A percentile compares a stretch with the other conserved stretches of the same genome.
phyloP scores from a whole-genome alignment of 2,888 invertebrate species.

The Sabatieria punctata region DNA sequence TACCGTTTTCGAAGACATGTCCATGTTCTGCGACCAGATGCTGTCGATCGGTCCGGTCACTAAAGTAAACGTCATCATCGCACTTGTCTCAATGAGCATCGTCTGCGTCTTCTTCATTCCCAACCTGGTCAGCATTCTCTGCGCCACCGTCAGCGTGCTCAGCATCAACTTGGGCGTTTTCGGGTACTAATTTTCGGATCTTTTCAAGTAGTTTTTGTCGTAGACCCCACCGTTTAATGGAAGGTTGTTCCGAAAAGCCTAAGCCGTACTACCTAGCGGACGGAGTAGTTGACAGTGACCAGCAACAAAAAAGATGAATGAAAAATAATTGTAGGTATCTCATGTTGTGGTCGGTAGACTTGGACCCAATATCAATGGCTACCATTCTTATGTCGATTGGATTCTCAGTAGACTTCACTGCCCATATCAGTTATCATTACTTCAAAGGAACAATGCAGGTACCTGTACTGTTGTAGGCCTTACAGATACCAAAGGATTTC shows the following conservation, averaged over 20 bases:
- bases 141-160: conserved; percentile 22
- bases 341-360: conserved; percentile 22
- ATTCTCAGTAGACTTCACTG: too few species aligned
- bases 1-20: conserved; percentile 30
- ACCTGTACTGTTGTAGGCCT: neutral
- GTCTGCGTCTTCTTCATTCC: conserved; percentile 27
- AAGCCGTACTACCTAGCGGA: too few species aligned
- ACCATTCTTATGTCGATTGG: conserved; percentile 26
- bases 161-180: conserved; percentile 22
- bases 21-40: conserved; percentile 27
- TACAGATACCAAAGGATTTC: too few species aligned
- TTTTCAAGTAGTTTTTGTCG: too few species aligned
- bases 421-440: conserved; percentile 21
- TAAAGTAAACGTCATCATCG: conserved; percentile 24
- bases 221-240: too few species aligned
- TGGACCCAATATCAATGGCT: conserved; percentile 27
- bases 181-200: too few species aligned
- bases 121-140: conserved; percentile 21
- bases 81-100: conserved; percentile 26
- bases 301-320: too few species aligned
- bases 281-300: too few species aligned
- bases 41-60: conserved; percentile 27
- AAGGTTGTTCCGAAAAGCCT: too few species aligned
- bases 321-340: too few species aligned
- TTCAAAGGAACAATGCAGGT: conserved; percentile 16